Conservation (phyloP, 2,888 invertebrate species). For the Tridacna gigas region DNA sequence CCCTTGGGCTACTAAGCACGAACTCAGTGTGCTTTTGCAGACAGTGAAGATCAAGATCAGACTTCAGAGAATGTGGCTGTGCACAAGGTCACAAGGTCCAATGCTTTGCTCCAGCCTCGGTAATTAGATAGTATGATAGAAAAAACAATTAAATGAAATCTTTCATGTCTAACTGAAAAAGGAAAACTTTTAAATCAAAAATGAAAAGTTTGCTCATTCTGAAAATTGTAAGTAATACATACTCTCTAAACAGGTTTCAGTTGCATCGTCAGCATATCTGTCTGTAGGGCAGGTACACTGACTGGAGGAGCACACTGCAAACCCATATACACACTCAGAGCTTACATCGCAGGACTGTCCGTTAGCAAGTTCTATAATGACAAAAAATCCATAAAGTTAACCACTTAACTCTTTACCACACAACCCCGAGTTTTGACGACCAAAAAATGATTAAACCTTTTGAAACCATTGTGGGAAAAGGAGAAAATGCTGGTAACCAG, state of each 20-base stretch:
- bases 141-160: background rate
- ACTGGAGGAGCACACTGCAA: background rate
- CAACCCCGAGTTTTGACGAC: background rate
- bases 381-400: background rate
- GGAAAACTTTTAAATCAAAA: background rate
- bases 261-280: background rate
- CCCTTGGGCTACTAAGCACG: too few species aligned
- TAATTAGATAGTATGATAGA: too few species aligned
- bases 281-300: constrained; percentile 12
- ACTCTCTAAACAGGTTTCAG: constrained; percentile 8
- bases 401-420: background rate
- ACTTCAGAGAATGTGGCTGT: too few species aligned
- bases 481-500: background rate
- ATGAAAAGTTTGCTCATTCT: background rate
- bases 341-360: constrained; percentile 11
- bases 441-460: background rate
- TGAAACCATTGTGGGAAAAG: background rate
- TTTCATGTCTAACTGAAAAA: background rate
- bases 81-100: too few species aligned
- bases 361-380: constrained; percentile 14
- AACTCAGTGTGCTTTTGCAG: too few species aligned
- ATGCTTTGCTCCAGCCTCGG: too few species aligned
- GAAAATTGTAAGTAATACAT: background rate
- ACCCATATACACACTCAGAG: background rate
- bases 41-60: too few species aligned